Evolutionary conservation across 1,140 invertebrate genomes (phyloP).

Genomic region (Hypsibius dujardini): DNA sequence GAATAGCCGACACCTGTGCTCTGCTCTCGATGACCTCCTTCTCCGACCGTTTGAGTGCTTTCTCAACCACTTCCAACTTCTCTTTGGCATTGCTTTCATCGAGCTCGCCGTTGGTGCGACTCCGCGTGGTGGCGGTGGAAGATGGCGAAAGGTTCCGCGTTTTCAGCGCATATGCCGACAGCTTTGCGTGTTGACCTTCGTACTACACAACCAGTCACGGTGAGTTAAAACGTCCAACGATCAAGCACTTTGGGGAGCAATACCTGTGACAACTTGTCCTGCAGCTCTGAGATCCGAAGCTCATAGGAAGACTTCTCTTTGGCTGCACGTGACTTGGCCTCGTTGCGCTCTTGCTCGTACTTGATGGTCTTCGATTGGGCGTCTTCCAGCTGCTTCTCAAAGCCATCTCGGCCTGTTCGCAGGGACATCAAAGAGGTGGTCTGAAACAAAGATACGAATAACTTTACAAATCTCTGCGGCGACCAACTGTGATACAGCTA

Average conservation of each 20-base stretch:
- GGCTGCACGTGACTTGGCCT: background rate
- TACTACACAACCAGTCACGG: background rate
- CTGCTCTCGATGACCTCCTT: background rate
- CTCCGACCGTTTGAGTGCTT: conserved; percentile 2
- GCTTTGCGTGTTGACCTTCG: conserved; percentile 7
- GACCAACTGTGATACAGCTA: no score
- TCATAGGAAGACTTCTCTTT: conserved; percentile 15
- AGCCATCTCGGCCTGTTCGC: background rate
- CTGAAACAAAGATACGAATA: conserved; percentile 1
- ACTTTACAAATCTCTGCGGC: no score
- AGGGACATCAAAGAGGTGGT: background rate
- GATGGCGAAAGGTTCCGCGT: background rate
- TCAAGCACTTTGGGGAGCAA: background rate
- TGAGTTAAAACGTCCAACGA: no score
- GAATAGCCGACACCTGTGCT: background rate
- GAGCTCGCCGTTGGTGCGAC: background rate
- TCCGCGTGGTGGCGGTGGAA: background rate
- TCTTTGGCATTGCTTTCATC: background rate
- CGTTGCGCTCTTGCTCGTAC: background rate
- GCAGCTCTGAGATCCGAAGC: conserved; percentile 5
- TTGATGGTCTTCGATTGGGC: background rate
- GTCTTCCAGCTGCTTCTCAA: background rate
- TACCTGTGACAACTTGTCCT: conserved; percentile 3
- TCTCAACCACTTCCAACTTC: background rate
- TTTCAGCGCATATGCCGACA: conserved; percentile 13